phyloP scores from a whole-genome alignment of 2,888 invertebrate genomes.

The Clivina fossor region DNA sequence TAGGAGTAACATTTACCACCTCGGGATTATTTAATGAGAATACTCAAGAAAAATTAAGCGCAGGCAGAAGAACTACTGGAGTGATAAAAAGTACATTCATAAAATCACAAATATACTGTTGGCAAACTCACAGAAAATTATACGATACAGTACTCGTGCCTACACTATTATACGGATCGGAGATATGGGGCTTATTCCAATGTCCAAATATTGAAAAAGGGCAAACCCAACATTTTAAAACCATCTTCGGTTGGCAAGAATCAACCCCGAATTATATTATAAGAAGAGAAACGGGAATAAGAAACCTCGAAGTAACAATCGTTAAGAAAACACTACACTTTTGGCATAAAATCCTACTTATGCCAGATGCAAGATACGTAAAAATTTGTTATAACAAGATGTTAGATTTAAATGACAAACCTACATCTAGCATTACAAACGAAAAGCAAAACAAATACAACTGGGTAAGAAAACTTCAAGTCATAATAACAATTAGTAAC shows the following conservation, averaged over 20 bases:
- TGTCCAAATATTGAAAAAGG: conserved; percentile 1
- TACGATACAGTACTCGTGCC: neutral
- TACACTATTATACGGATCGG: conserved; percentile 1
- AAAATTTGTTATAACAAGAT: conserved; percentile 9
- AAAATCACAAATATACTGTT: conserved; percentile 5
- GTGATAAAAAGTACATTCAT: conserved; percentile 1
- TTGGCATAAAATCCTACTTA: conserved; percentile 6
- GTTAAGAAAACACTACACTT: neutral
- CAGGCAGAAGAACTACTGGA: too few species aligned
- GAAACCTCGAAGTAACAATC: conserved; percentile 1
- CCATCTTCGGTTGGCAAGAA: neutral
- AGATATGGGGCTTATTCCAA: conserved; percentile 6
- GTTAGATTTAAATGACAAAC: neutral
- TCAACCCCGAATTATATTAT: conserved; percentile 7
- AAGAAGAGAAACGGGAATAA: conserved; percentile 7
- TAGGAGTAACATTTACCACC: too few species aligned
- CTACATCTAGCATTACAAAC: neutral
- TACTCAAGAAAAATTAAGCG: too few species aligned
- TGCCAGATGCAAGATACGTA: neutral
- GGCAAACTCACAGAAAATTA: neutral
- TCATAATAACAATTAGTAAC: neutral
- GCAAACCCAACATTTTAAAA: conserved; percentile 5
- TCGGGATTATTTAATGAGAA: too few species aligned
- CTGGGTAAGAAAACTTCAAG: neutral
- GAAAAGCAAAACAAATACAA: neutral